A percentile compares a stretch with the other conserved stretches of the same genome.
These are phyloP conservation scores for Actenoides hombroni DNA, from an alignment of 2,113 vertebrate genomes.

Conservation along the genomic window DNA sequence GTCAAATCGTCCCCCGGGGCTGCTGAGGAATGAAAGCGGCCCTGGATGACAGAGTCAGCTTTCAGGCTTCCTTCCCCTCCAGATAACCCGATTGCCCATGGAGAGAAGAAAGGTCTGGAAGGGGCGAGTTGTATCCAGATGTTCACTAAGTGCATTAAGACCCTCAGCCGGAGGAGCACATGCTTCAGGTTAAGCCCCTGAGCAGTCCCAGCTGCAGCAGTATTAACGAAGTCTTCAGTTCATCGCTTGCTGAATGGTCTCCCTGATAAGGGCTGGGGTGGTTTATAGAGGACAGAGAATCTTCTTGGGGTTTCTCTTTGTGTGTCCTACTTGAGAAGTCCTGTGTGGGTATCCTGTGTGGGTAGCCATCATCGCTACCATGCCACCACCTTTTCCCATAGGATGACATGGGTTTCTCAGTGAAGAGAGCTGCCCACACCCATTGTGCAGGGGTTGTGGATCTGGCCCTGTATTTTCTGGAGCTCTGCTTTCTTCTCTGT, in stretches of 20 bases:
- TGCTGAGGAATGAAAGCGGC: not conserved
- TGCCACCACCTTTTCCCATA: not conserved
- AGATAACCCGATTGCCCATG: constrained; percentile 45
- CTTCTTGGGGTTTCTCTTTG: not conserved
- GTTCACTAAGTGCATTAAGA: constrained; percentile 50
- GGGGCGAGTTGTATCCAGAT: not conserved
- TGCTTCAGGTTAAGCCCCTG: constrained; percentile 63
- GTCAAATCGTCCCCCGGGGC: not conserved
- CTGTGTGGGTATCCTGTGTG: not conserved
- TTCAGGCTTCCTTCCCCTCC: constrained; percentile 59
- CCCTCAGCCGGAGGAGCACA: constrained; percentile 44
- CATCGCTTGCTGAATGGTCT: not conserved
- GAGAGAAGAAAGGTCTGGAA: constrained; percentile 59
- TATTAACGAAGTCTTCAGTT: constrained; percentile 52
- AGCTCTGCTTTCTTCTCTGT: not conserved
- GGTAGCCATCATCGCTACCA: not conserved
- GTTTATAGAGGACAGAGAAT: not conserved
- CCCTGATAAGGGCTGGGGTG: not conserved
- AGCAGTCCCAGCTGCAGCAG: constrained; percentile 56
- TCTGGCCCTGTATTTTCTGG: not conserved
- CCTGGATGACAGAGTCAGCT: constrained; percentile 36
- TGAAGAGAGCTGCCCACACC: not conserved
- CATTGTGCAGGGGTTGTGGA: not conserved
- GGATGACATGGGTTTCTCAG: rapidly evolving
- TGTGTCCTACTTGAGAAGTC: not conserved